Evolutionary conservation across 2,888 invertebrate genomes (phyloP), one percentile per base, ranked within the genome.

Genomic region (Leucoma salicis): DNA sequence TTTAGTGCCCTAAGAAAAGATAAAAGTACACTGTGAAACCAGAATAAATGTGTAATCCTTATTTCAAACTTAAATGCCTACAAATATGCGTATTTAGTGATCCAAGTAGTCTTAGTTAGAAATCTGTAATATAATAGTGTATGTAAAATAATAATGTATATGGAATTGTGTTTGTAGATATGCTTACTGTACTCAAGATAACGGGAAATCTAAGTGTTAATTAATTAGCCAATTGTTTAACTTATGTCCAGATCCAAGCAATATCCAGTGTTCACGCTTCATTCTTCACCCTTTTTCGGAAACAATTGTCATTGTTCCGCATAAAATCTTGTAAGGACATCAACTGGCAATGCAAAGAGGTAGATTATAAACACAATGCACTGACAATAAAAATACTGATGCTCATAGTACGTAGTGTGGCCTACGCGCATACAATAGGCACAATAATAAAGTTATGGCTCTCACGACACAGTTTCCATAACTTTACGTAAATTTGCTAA

Each of bases 401-500:
- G 55, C 62, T 56, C 57, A 12, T 35, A 49, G 36, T 38, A 37
- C 46, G 34, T 35, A 52, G 39, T 49, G 27, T 49, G 47, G 53
- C 47, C 50, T 39, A 55, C 47, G 47, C 59, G 47, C 46, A 70
- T 59, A 85, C 83, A 86, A 85, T 83, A n/a, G n/a, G n/a, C n/a
- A 74, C 68, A 62, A 13, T 29, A 29, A 25, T 3, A 10, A n/a
- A 25, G 4, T 7, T 25, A 25, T 8, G 4, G 43, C 68, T 87
- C 87, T 73, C 88, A 88, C 88, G 88, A 57, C 85, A 87, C 61
- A 61, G 78, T 87, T 89, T 82, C 83, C 88, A 87, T 71, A 78
- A 61, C 51, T 84, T 86, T 84, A 82, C 85, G 85, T 83, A 86
- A 87, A 86, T 50, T 70, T 52, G 58, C 74, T 84, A 85, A 85